Evolutionary conservation across 2,797 vertebrate species (phyloP), one percentile per base, ranked within the genome.

Genomic region (Pseudopleuronectes americanus): DNA sequence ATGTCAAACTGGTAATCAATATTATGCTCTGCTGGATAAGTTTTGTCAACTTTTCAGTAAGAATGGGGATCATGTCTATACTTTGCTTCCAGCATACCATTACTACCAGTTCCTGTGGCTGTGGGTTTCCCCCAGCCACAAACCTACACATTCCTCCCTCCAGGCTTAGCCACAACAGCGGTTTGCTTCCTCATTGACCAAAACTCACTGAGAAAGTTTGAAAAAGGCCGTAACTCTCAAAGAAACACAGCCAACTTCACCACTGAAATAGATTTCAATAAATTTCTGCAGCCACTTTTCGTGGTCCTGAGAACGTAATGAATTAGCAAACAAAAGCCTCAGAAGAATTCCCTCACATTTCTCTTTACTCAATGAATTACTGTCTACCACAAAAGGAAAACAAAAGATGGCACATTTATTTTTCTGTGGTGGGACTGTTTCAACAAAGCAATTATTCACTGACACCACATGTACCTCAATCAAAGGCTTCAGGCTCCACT

Each of bases 271-370:
- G 83, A 91, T 91, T 92, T 92, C 86, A 87, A 92, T 92, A 92
- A 79, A 94, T 92, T 92, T 94, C 91, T 89, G 80, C 82, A 90
- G 86, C 90, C 82, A 90, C 92, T 92, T 92, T 84, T 54, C 74
- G 77, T 17, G 54, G 60, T 85, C 81, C 74, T 63, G 49, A 83
- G 88, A 87, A 74, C 59, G 74, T 86, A 92, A 92, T 90, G 89
- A 94, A 92, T 94, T 91, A 91, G 84, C 87, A 89, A 92, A 93
- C 90, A 92, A 92, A 91, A 79, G 84, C 77, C 86, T 83, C 69
- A 75, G 76, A 90, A 89, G 81, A 88, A 79, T 82, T 82, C 84
- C 71, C 68, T 79, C 77, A 76, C 68, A 84, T 90, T 90, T 79
- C 78, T 80, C 89, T 92, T 89, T 88, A 76, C 87, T 88, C 90